Conservation (phyloP, 1,140 invertebrate species). For the Polyergus mexicanus region DNA sequence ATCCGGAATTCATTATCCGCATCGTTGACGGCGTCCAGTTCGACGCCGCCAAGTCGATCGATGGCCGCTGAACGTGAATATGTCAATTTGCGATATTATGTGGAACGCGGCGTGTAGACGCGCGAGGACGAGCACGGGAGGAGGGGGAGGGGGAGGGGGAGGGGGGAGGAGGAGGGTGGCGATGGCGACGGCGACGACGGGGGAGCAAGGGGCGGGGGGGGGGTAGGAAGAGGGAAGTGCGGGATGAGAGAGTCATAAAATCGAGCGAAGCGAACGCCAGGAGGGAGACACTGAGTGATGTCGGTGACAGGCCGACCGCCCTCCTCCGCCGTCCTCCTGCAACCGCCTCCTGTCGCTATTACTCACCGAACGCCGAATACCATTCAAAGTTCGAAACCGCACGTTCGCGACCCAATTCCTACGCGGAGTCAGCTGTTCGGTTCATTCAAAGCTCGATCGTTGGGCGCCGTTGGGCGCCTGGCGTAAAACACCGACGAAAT, state of each 20-base stretch:
- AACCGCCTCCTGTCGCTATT: constrained; percentile 79
- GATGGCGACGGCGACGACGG: constrained; percentile 10
- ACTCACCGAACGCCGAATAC: constrained; percentile 81
- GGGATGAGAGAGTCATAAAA: constrained; percentile 81
- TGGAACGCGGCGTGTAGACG: constrained; percentile 58
- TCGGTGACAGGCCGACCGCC: constrained; percentile 78
- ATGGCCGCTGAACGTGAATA: constrained; percentile 52
- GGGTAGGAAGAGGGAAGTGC: constrained; percentile 60
- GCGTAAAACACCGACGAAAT: constrained; percentile 51
- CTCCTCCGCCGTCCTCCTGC: constrained; percentile 69
- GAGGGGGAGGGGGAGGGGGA: constrained; percentile 7
- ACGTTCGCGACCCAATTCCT: constrained; percentile 83
- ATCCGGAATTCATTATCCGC: constrained; percentile 51
- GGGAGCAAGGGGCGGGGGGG: too few species aligned
- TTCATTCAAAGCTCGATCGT: constrained; percentile 76
- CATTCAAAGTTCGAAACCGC: constrained; percentile 82
- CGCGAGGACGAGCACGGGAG: constrained; percentile 26
- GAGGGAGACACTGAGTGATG: constrained; percentile 80
- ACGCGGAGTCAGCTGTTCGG: constrained; percentile 79
- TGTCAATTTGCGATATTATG: constrained; percentile 71
- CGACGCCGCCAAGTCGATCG: constrained; percentile 46
- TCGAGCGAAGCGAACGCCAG: constrained; percentile 79
- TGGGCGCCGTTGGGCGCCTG: constrained; percentile 63
- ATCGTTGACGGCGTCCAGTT: constrained; percentile 40
- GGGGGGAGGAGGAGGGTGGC: constrained; percentile 9